phyloP scores from a whole-genome alignment of 2,888 invertebrate genomes.

The Parnassius smintheus region DNA sequence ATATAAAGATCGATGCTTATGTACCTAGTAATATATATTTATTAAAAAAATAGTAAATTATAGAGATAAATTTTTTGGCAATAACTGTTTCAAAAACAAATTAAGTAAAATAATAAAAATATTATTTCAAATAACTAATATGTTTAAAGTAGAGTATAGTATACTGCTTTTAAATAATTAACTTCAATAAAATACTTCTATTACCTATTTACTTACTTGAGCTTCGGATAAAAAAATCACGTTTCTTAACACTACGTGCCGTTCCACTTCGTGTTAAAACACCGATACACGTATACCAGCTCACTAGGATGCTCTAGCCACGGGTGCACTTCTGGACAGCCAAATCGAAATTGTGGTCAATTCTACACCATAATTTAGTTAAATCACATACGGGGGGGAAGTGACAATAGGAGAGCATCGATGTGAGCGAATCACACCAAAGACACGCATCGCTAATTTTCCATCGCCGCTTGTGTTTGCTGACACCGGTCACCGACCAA shows the following conservation, averaged over 20 bases:
- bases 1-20: too few species aligned
- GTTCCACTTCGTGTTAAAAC: conserved; percentile 41
- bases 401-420: conserved; percentile 75
- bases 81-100: too few species aligned
- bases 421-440: conserved; percentile 80
- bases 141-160: too few species aligned
- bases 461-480: conserved; percentile 60
- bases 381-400: conserved; percentile 77
- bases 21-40: too few species aligned
- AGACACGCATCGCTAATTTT: conserved; percentile 75
- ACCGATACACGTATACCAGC: conserved; percentile 46
- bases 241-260: conserved; percentile 45
- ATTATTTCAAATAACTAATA: too few species aligned
- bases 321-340: conserved; percentile 65
- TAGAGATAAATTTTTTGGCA: too few species aligned
- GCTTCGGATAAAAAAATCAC: conserved; percentile 46
- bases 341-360: conserved; percentile 74
- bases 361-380: conserved; percentile 77
- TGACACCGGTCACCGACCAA: conserved; percentile 59
- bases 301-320: conserved; percentile 43
- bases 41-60: too few species aligned
- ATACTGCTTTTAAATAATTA: too few species aligned
- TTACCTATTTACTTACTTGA: conserved; percentile 52
- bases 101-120: too few species aligned
- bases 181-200: too few species aligned